Base-by-base conservation (phyloP, 2,797 vertebrate genomes). In the Furcifer pardalis region DNA sequence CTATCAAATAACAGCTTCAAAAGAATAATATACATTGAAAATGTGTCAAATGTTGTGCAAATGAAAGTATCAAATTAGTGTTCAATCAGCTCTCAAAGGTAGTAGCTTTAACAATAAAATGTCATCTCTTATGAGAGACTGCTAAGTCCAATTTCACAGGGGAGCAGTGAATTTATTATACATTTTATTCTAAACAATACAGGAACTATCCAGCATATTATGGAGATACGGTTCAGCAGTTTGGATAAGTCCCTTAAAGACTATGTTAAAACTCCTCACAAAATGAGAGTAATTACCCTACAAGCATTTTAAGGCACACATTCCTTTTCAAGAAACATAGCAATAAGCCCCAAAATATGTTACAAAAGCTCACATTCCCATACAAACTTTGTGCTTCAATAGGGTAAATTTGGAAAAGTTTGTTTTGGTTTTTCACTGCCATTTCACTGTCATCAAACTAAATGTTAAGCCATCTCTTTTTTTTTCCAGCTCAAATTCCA, bases 401-500 rank as follows among this genome's bases (percentile, higher is more conserved):
- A n/a, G 17, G 30, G 49, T 42, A 69, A 42, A n/a, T 60, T 21
- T 56, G 49, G 56, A 69, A 69, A 12, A 10, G 17, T 21, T 65
- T 40, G 62, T 56, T 65, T 35, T 52, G 7, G 15, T 25, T 77
- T 77, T 66, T 63, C 17, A 30, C 13, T 37, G 21, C 6, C 23
- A 68, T 80, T 35, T 32, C 82, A 60, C 7, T 56, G 27, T 59
- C 13, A 17, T 76, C 17, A 13, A 21, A 27, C 32, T 83, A 42
- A 68, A 78, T 32, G 35, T 46, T 30, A 60, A 71, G 15, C 37
- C 37, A 42, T 68, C 40, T 59, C 69, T 78, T 23, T 65, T 49
- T 63, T 42, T 66, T n/a, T n/a, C n/a, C 21, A 73, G 13, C 71
- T 35, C 81, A 59, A 59, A 62, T 83, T 73, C 80, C 37, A 84